A percentile compares a stretch with the other conserved stretches of the same genome.
Evolutionary conservation across 1,140 invertebrate species (phyloP).

Genomic region (Lamellibrachia luymesi): DNA sequence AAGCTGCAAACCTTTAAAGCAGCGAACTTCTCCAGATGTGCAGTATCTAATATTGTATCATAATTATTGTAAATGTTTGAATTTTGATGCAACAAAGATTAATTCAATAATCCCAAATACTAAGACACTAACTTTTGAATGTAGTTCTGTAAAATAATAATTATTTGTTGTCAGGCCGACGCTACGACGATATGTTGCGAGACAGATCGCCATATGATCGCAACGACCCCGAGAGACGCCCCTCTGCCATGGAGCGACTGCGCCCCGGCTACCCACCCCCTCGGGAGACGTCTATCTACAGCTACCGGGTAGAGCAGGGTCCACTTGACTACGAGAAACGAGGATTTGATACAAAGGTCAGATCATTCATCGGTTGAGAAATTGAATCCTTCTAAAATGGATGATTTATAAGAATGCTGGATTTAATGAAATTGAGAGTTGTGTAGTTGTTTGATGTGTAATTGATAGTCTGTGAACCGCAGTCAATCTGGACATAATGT

Average conservation of each 20-base stretch:
- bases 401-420: background rate
- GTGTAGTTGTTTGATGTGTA: too few species aligned
- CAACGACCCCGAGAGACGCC: background rate
- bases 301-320: slow-evolving; percentile 10
- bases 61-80: too few species aligned
- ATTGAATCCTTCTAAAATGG: background rate
- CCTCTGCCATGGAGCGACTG: slow-evolving; percentile 13
- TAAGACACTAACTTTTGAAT: too few species aligned
- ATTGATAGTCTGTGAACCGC: too few species aligned
- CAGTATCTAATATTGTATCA: too few species aligned
- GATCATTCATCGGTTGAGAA: background rate
- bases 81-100: too few species aligned
- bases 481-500: background rate
- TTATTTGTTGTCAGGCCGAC: background rate
- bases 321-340: slow-evolving; percentile 18
- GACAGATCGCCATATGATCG: slow-evolving; percentile 15
- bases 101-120: too few species aligned
- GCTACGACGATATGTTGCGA: background rate
- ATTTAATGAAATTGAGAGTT: background rate
- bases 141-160: background rate
- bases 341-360: slow-evolving; percentile 14
- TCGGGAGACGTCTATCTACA: background rate
- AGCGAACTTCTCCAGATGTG: too few species aligned
- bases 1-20: too few species aligned
- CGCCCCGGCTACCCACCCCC: slow-evolving; percentile 9